Conservation (phyloP, 2,888 invertebrate species). For the Rotaria macrura region DNA sequence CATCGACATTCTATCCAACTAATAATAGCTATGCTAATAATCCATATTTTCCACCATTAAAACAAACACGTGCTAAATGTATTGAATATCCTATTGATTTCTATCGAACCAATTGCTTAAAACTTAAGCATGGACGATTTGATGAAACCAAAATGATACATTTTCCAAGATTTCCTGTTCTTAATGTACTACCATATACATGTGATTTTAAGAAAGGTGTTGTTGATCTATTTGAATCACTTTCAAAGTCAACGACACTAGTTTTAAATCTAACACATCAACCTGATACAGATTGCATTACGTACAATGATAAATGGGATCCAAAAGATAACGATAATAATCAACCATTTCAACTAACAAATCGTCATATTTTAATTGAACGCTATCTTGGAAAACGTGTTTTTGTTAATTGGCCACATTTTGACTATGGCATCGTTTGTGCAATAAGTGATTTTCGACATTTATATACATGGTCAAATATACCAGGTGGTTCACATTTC, state of each 20-base stretch:
- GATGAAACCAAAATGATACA: not conserved
- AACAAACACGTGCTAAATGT: not conserved
- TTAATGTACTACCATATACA: not conserved
- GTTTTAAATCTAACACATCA: not conserved
- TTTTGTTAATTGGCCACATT: constrained; percentile 21
- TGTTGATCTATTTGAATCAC: constrained; percentile 8
- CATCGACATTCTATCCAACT: not conserved
- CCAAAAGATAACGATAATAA: not conserved
- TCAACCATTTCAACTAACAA: not conserved
- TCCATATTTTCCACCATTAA: constrained; percentile 14
- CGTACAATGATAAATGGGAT: not conserved
- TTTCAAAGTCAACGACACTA: not conserved
- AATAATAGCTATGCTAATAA: not conserved
- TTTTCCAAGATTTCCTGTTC: not conserved
- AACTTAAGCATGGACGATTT: not conserved
- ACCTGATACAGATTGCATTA: not conserved
- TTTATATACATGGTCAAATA: not conserved
- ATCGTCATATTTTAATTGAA: not conserved
- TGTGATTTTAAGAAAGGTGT: not conserved
- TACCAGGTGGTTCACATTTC: constrained; percentile 7
- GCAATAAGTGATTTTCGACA: not conserved
- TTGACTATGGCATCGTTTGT: constrained; percentile 10
- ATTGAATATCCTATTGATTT: not conserved
- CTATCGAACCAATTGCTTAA: not conserved
- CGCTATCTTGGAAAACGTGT: not conserved